These are phyloP conservation scores for Dendrophyllia cribrosa DNA, from an alignment of 64 coral and sea anemone species.

Conservation along the genomic window DNA sequence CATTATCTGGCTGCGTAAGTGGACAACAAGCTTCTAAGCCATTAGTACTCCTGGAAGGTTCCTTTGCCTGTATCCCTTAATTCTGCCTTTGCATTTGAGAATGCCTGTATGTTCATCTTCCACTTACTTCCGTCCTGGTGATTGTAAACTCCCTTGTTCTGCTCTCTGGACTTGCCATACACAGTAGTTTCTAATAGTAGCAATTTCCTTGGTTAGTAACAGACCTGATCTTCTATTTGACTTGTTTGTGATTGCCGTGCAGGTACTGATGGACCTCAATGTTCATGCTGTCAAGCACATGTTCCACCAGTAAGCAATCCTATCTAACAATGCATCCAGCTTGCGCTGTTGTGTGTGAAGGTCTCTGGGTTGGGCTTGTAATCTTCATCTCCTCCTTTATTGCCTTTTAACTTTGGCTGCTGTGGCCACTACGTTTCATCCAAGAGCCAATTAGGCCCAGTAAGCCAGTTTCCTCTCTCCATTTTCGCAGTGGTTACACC, in stretches of 20 bases:
- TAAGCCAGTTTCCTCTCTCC: conserved; percentile 52
- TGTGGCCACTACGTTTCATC: conserved; percentile 33
- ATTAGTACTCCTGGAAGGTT: conserved; percentile 8
- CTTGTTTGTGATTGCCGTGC: neutral
- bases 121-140: conserved; percentile 35
- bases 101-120: conserved; percentile 46
- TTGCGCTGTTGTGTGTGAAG: conserved; percentile 6
- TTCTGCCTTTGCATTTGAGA: conserved; percentile 52
- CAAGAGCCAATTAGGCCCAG: conserved; percentile 53
- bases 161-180: conserved; percentile 36
- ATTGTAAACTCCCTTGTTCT: conserved; percentile 9
- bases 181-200: conserved; percentile 16
- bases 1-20: conserved; percentile 45
- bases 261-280: conserved; percentile 20
- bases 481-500: conserved; percentile 54
- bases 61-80: conserved; percentile 27
- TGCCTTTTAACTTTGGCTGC: conserved; percentile 42
- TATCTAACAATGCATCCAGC: conserved; percentile 33
- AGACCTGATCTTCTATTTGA: conserved; percentile 12
- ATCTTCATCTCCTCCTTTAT: neutral
- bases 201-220: conserved; percentile 39
- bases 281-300: conserved; percentile 56
- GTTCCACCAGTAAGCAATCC: conserved; percentile 37
- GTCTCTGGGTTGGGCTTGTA: conserved; percentile 12
- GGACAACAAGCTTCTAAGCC: conserved; percentile 57